Conservation (phyloP, 2,888 invertebrate genomes). For the Andrena fulva region DNA sequence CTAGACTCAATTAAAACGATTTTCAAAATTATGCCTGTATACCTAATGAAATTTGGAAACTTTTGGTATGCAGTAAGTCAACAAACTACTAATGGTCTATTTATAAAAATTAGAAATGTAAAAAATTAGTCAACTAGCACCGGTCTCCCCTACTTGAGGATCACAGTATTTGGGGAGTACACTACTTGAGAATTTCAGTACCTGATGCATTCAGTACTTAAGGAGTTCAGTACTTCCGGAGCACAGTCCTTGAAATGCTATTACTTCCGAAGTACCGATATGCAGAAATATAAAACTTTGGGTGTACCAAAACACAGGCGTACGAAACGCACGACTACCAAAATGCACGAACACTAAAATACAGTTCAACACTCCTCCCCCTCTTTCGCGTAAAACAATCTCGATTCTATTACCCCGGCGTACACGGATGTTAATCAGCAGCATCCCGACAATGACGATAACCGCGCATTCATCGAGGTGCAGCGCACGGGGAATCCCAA, state of each 20-base stretch:
- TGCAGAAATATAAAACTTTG: neutral
- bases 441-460: slow-evolving; percentile 16
- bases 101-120: too few relatives aligned
- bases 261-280: neutral
- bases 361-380: neutral
- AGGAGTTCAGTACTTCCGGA: too few relatives aligned
- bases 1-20: too few relatives aligned
- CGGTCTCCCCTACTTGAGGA: too few relatives aligned
- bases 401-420: neutral
- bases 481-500: slow-evolving; percentile 13
- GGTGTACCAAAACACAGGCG: neutral
- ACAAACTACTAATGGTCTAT: too few relatives aligned
- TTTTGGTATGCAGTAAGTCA: too few relatives aligned
- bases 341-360: neutral
- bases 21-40: too few relatives aligned
- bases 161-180: too few relatives aligned
- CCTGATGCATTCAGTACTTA: too few relatives aligned
- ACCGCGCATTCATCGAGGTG: slow-evolving; percentile 4
- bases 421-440: slow-evolving; percentile 28
- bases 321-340: neutral
- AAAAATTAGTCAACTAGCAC: too few relatives aligned
- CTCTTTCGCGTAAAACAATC: slow-evolving; percentile 8
- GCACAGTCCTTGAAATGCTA: neutral
- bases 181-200: too few relatives aligned
- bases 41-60: too few relatives aligned